Evolutionary conservation across 2,797 vertebrate species (phyloP), one percentile per base, ranked within the genome.

Genomic region (Sphaeramia orbicularis): DNA sequence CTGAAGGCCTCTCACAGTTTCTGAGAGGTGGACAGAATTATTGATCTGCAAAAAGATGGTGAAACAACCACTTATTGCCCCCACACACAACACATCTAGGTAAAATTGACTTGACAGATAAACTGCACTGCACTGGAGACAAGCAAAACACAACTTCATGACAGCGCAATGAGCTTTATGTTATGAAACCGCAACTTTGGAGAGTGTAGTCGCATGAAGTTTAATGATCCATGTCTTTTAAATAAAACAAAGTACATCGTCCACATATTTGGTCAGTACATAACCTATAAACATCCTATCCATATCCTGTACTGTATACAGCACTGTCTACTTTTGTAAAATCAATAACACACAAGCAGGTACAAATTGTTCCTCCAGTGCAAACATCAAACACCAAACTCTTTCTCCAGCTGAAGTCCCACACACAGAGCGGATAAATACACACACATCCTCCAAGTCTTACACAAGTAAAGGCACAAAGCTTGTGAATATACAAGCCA

Each of bases 41-140:
- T 87, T 85, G 85, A 90, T 89, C 76, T 59, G 64, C 47, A 47
- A 48, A 76, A 38, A 81, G 70, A 74, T 71, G 58, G 44, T 54
- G 65, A 77, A 80, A 79, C 58, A 82, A 57, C 18, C 53, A 66
- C 53, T 74, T 64, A 74, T 77, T 80, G 12, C 14, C 30, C 55
- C 58, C 52, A 42, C 51, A 55, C 16, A 58, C 71, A 67, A 61
- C 13, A 54, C 58, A 66, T n/a, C 10, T 1, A 41, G 32, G 48
- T 30, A 36, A 53, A 44, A 48, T 40, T 66, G 32, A 68, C 55
- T 56, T 52, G 30, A 32, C 19, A 58, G 13, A 70, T 15, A 72
- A 6, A 32, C 30, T 8, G 30, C 15, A 18, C 15, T 30, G 9
- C 55, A 21, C 10, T 15, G 35, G 68, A 15, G 53, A 71, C 16